Percentiles rank a stretch among this genome's conserved stretches.
These are phyloP conservation scores for Ophraella communa DNA, from an alignment of 2,888 invertebrate genomes.

Conservation along the genomic window DNA sequence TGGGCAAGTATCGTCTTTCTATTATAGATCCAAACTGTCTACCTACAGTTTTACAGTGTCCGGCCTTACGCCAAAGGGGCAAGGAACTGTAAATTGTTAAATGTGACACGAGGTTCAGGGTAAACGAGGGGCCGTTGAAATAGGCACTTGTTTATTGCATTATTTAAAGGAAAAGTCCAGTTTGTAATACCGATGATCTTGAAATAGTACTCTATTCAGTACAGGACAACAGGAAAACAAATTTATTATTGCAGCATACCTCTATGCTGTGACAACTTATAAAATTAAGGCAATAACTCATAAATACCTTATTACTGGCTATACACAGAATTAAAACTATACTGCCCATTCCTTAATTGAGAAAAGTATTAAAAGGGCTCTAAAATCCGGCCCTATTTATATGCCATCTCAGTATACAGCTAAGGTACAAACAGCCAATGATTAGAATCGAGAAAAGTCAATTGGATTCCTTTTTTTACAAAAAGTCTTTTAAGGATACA, in stretches of 20 bases:
- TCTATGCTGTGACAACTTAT: slow-evolving; percentile 12
- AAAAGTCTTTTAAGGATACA: slow-evolving; percentile 15
- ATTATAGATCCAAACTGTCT: slow-evolving; percentile 28
- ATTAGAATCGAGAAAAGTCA: slow-evolving; percentile 15
- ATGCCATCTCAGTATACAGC: too few species aligned
- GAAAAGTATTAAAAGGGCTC: neutral
- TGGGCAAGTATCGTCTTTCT: slow-evolving; percentile 29
- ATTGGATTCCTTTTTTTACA: slow-evolving; percentile 22
- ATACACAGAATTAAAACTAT: slow-evolving; percentile 13
- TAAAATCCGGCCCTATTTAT: too few species aligned
- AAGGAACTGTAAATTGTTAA: slow-evolving; percentile 25
- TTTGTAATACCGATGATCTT: too few species aligned
- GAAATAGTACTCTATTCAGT: too few species aligned
- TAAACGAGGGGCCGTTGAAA: slow-evolving; percentile 13
- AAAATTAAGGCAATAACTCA: slow-evolving; percentile 17
- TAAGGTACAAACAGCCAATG: too few species aligned
- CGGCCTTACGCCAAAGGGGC: slow-evolving; percentile 20
- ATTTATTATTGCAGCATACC: slow-evolving; percentile 19
- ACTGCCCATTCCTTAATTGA: slow-evolving; percentile 14
- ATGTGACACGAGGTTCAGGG: slow-evolving; percentile 31
- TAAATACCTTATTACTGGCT: slow-evolving; percentile 13
- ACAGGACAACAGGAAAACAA: slow-evolving; percentile 20
- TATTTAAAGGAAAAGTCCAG: slow-evolving; percentile 22
- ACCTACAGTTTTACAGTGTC: slow-evolving; percentile 29
- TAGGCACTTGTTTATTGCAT: slow-evolving; percentile 21